Evolutionary conservation across 1,140 invertebrate genomes (phyloP).

Genomic region (Aphis craccivora): DNA sequence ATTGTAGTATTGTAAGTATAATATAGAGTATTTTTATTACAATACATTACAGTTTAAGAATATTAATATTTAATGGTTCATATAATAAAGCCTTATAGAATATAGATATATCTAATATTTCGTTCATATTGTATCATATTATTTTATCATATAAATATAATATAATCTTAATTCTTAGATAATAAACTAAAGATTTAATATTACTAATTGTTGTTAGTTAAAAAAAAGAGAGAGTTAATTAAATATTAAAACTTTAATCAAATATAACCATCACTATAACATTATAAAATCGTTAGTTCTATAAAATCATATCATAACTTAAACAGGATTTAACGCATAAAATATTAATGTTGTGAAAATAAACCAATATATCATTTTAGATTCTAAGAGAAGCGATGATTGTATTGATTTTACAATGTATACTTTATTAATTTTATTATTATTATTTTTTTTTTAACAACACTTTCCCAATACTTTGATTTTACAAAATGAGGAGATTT

Average conservation of each 20-base stretch:
- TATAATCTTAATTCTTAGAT: background rate
- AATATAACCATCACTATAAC: background rate
- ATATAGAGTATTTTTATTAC: background rate
- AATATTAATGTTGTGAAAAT: background rate
- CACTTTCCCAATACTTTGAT: no score
- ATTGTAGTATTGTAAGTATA: background rate
- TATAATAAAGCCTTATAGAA: background rate
- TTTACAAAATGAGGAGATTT: no score
- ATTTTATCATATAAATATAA: background rate
- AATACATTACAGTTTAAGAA: background rate
- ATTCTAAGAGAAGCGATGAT: no score
- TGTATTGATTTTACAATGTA: no score
- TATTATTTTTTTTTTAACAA: no score
- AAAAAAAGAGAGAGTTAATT: background rate
- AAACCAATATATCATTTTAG: background rate
- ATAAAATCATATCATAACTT: background rate
- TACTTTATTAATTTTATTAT: no score
- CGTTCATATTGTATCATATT: background rate
- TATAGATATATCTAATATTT: background rate
- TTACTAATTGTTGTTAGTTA: background rate
- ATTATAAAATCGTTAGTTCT: background rate
- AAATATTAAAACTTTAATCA: background rate
- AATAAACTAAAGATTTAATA: background rate
- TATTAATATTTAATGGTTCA: background rate
- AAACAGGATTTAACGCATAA: background rate